Evolutionary conservation across 2,113 vertebrate species (phyloP), one percentile per base, ranked within the genome.

Genomic region (Pimephales promelas): DNA sequence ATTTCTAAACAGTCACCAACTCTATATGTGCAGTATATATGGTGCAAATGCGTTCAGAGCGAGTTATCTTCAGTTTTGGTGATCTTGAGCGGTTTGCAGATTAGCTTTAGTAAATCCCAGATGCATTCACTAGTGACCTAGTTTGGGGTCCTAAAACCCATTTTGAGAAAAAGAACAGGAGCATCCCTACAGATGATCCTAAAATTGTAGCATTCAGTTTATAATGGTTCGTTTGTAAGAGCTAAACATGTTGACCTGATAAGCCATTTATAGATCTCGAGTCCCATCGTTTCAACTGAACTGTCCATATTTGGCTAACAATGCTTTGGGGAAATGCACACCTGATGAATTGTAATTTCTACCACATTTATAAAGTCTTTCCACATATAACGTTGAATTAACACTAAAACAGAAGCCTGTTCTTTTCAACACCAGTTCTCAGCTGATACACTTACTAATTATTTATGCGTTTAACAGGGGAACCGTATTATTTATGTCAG

Each of bases 331-430:
- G 52, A 20, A 54, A 54, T 8, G 20, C 7, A 54, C 49, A 52
- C 16, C 36, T 24, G 22, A 70, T 43, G 13, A 71, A 71, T 22
- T 11, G 2, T 11, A 7, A 68, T 45, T 45, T n/a, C 34, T 0
- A 43, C 3, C 66, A 43, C 68, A 71, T 45, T 45, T 61, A 26
- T 26, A 5, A 78, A 43, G n/a, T 43, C 6, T 77, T 40, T 43
- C 6, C 40, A 43, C 47, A 31, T 28, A 20, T 18, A 40, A 40
- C 0, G 3, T 31, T 52, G 16, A 52, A 49, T 52, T 52, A 31
- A 79, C 59, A 79, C 59, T 79, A 79, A 79, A 49, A 36, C 52
- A 34, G 24, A 54, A 57, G n/a, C n/a, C 22, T 77, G 34, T 14
- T 78, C 22, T 36, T 36, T 40, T 70, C 10, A 70, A 36, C 34